Conservation (phyloP, 2,113 vertebrate genomes). For the Sprattus sprattus region DNA sequence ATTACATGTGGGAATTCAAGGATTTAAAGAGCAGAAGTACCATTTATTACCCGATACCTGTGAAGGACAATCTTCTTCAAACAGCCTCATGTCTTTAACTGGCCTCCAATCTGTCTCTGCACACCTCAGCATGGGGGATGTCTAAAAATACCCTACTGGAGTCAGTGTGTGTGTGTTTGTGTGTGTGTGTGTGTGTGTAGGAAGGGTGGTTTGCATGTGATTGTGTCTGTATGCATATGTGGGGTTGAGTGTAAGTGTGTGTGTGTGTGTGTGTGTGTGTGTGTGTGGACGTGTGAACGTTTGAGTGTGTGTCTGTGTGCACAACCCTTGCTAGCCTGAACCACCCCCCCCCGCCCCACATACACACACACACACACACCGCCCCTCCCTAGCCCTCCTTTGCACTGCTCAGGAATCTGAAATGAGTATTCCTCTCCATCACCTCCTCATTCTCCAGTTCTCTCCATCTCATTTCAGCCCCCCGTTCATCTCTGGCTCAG, state of each 20-base stretch:
- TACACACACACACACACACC: too few relatives aligned
- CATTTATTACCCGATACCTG: not conserved
- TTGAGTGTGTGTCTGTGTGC: conserved; percentile 6
- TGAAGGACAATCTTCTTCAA: not conserved
- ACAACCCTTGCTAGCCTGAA: not conserved
- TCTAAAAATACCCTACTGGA: conserved; percentile 6
- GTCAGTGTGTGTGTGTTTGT: not conserved
- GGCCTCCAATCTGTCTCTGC: not conserved
- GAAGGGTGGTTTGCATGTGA: not conserved
- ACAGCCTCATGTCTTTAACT: not conserved
- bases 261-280: not conserved
- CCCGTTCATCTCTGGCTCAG: not conserved
- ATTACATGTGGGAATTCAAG: not conserved
- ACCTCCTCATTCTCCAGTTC: not conserved
- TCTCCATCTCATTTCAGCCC: not conserved
- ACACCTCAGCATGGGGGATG: conserved; percentile 18
- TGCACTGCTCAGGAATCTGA: not conserved
- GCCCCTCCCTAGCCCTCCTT: too few relatives aligned
- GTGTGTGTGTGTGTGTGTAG: conserved; percentile 7
- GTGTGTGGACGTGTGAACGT: not conserved
- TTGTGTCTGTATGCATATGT: not conserved
- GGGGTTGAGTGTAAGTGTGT: not conserved
- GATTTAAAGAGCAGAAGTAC: not conserved
- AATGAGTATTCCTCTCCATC: not conserved
- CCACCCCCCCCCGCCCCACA: not conserved